phyloP scores from a whole-genome alignment of 2,888 invertebrate species.

The Tenodera sinensis region DNA sequence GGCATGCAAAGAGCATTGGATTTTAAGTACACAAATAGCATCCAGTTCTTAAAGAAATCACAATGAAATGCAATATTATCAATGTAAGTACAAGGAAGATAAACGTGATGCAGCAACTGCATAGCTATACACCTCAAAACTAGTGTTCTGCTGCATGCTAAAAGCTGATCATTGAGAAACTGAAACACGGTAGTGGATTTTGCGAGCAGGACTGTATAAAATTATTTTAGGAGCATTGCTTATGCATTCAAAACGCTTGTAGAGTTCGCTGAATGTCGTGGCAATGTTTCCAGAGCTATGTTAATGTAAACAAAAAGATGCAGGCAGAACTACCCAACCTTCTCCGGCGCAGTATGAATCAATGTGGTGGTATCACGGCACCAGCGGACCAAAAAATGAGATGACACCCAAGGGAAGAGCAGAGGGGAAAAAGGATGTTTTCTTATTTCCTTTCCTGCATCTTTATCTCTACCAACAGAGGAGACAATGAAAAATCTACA shows the following conservation, averaged over 20 bases:
- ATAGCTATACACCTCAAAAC: no score
- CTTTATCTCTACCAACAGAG: background rate
- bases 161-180: no score
- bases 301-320: background rate
- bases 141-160: no score
- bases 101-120: no score
- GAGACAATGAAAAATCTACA: background rate
- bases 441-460: background rate
- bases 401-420: background rate
- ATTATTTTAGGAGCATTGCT: background rate
- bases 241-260: background rate
- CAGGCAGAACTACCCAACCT: background rate
- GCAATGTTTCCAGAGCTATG: background rate
- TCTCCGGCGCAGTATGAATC: background rate
- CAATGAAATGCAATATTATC: no score
- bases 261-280: background rate
- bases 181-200: no score
- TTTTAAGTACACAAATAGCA: no score
- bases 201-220: no score
- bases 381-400: slow-evolving; percentile 26
- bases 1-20: no score
- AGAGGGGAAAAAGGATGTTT: background rate
- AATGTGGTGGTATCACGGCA: background rate
- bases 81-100: no score
- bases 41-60: no score